phyloP scores from a whole-genome alignment of 1,140 invertebrate species.

The Mactra quadrangularis region DNA sequence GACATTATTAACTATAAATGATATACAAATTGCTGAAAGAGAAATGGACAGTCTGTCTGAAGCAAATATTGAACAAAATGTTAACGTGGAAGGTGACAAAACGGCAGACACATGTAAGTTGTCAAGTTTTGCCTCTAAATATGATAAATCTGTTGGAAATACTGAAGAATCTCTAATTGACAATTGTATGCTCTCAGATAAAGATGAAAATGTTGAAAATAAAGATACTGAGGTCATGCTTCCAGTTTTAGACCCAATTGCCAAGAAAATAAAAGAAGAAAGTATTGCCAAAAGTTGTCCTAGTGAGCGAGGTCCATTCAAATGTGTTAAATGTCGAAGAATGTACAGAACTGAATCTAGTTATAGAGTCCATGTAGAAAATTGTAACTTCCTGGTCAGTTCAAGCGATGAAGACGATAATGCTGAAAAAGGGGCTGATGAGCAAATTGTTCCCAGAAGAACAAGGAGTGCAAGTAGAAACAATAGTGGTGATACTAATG shows the following conservation, averaged over 20 bases:
- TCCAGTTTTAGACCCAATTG: constrained; percentile 76
- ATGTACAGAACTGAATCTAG: constrained; percentile 94
- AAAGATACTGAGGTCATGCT: constrained; percentile 35
- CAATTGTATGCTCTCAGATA: too few species aligned
- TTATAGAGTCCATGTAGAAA: constrained; percentile 91
- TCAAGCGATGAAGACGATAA: constrained; percentile 81
- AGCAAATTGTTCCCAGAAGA: constrained; percentile 18
- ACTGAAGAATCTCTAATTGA: too few species aligned
- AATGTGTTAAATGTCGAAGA: constrained; percentile 93
- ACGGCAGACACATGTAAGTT: too few species aligned
- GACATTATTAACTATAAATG: too few species aligned
- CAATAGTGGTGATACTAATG: background rate
- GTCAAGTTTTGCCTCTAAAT: too few species aligned
- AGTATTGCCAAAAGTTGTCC: constrained; percentile 78
- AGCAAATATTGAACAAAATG: too few species aligned
- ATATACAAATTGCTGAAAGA: too few species aligned
- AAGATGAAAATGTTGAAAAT: too few species aligned
- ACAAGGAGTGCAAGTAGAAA: constrained; percentile 11
- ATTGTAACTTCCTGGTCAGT: constrained; percentile 87
- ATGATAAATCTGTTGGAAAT: too few species aligned
- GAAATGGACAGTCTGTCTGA: too few species aligned
- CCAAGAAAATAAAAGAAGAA: constrained; percentile 80
- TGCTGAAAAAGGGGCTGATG: constrained; percentile 45
- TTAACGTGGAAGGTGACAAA: too few species aligned
- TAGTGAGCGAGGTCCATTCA: constrained; percentile 88